Evolutionary conservation across 2,888 invertebrate genomes (phyloP).

Genomic region (Agonopterix subpropinquella): DNA sequence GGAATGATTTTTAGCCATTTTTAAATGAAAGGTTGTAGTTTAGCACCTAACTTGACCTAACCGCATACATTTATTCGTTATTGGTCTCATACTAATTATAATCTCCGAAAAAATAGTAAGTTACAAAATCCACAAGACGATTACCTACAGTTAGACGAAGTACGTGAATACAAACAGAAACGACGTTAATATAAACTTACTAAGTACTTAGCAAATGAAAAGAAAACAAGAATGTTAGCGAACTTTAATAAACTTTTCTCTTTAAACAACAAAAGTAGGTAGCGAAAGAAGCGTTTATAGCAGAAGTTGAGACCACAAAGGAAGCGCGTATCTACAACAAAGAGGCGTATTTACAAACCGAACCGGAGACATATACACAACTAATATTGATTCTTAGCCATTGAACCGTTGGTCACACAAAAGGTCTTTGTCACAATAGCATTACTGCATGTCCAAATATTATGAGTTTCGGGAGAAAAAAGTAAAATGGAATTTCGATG

Average conservation of each 20-base stretch:
- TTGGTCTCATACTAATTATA: too few relatives aligned
- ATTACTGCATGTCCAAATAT: constrained; percentile 5
- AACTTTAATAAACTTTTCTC: constrained; percentile 34
- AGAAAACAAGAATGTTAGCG: constrained; percentile 23
- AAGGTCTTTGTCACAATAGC: constrained; percentile 6
- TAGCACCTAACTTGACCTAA: too few relatives aligned
- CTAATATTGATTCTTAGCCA: constrained; percentile 30
- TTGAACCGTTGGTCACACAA: constrained; percentile 19
- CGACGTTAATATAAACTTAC: not conserved
- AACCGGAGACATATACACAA: constrained; percentile 14
- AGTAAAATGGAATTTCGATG: too few relatives aligned
- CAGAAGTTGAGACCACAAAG: constrained; percentile 24
- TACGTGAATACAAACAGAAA: too few relatives aligned
- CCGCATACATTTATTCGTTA: too few relatives aligned
- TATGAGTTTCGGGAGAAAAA: constrained; percentile 2
- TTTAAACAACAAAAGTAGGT: constrained; percentile 18
- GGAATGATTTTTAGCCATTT: too few relatives aligned
- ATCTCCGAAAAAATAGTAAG: not conserved
- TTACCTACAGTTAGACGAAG: too few relatives aligned
- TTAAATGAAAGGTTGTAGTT: too few relatives aligned
- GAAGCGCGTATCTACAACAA: constrained; percentile 4
- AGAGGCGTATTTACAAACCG: constrained; percentile 11
- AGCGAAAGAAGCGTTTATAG: constrained; percentile 30
- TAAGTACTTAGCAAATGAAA: constrained; percentile 24
- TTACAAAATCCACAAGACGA: not conserved